Percentiles rank a stretch among this genome's conserved stretches.
Conservation (phyloP, 2,113 vertebrate genomes). For the Clarias batrachus region DNA sequence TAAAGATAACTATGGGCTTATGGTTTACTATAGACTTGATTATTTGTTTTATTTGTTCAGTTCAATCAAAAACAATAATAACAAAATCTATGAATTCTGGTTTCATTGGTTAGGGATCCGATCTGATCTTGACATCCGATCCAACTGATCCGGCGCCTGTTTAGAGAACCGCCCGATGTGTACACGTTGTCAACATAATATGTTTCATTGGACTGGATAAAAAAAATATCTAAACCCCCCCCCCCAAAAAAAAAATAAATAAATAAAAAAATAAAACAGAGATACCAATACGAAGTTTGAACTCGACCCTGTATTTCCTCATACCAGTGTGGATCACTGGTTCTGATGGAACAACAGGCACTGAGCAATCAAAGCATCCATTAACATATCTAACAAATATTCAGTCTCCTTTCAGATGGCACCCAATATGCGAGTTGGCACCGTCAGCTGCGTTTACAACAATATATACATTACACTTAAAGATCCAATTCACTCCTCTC, state of each 20-base stretch:
- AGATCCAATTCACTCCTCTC: neutral
- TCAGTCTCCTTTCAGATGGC: neutral
- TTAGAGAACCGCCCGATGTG: neutral
- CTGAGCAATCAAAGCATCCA: conserved; percentile 24
- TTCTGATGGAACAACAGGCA: neutral
- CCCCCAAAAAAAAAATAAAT: too few relatives aligned
- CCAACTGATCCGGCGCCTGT: neutral
- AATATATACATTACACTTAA: neutral
- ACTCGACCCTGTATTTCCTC: neutral
- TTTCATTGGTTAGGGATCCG: neutral
- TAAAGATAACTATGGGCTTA: too few relatives aligned
- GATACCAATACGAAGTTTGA: neutral
- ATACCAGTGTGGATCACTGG: neutral
- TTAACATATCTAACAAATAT: neutral
- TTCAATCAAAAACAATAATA: too few relatives aligned
- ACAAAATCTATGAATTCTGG: too few relatives aligned
- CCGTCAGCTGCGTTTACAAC: neutral
- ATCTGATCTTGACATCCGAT: neutral
- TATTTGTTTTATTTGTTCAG: too few relatives aligned
- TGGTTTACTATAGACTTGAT: too few relatives aligned
- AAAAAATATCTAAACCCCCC: neutral
- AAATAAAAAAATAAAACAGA: neutral
- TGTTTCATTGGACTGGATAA: neutral
- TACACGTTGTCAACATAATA: neutral
- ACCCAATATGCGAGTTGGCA: neutral